A percentile compares a stretch with the other conserved stretches of the same genome.
These are phyloP conservation scores for Lepilemur septentrionalis DNA, from an alignment of 2,797 vertebrate genomes.

Conservation along the genomic window DNA sequence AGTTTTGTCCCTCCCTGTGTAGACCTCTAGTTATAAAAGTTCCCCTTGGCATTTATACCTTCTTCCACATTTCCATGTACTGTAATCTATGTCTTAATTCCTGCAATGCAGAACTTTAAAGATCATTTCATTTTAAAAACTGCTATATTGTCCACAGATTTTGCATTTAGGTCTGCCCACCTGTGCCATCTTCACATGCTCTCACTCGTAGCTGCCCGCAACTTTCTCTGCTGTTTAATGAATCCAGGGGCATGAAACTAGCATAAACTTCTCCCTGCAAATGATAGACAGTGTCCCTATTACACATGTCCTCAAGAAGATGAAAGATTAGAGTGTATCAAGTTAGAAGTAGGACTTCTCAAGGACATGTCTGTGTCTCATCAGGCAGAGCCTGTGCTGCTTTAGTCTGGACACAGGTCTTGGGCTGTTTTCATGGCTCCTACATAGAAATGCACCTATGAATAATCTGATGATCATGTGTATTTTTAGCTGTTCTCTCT, in stretches of 20 bases:
- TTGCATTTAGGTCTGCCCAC: neutral
- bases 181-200: neutral
- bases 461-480: neutral
- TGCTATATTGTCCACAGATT: neutral
- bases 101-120: neutral
- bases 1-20: too few relatives aligned
- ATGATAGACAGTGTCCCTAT: neutral
- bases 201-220: neutral
- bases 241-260: neutral
- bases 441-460: fast-evolving
- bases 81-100: neutral
- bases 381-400: neutral
- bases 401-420: neutral
- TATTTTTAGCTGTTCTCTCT: neutral
- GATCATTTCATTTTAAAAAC: neutral
- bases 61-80: neutral
- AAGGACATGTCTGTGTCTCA: neutral
- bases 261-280: neutral
- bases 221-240: neutral
- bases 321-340: neutral
- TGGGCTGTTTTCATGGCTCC: neutral
- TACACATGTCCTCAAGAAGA: neutral
- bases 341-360: neutral
- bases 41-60: neutral
- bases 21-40: neutral